These are phyloP conservation scores for Drepana falcataria DNA, from an alignment of 2,888 invertebrate species.

Conservation along the genomic window DNA sequence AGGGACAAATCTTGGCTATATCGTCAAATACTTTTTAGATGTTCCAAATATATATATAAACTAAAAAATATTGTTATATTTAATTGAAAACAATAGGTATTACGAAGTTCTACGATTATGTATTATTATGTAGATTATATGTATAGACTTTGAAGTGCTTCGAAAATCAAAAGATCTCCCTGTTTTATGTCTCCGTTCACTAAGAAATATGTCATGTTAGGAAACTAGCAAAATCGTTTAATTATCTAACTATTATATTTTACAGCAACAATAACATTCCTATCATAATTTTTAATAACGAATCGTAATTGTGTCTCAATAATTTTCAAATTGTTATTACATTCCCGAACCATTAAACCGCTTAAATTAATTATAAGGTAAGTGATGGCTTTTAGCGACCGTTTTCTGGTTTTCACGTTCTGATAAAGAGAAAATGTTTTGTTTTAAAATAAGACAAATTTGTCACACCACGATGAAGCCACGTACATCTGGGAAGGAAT, in stretches of 20 bases:
- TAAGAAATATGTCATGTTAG: neutral
- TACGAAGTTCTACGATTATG: too few species aligned
- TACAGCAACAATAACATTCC: neutral
- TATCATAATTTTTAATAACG: neutral
- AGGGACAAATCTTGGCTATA: too few species aligned
- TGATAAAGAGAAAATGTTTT: neutral
- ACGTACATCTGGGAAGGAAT: too few species aligned
- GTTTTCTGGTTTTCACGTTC: neutral
- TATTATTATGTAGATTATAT: too few species aligned
- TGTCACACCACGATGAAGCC: too few species aligned
- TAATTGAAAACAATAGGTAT: too few species aligned
- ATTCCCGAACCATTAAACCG: slow-evolving; percentile 24
- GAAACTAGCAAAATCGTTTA: neutral
- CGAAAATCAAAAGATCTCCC: too few species aligned
- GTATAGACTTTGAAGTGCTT: too few species aligned
- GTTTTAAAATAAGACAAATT: too few species aligned
- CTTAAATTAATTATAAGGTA: neutral
- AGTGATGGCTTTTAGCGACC: neutral
- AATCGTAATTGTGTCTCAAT: neutral
- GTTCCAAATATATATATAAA: too few species aligned
- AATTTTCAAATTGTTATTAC: slow-evolving; percentile 17
- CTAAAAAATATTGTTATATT: too few species aligned
- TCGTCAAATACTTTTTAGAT: too few species aligned
- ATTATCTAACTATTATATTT: neutral
- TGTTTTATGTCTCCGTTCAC: neutral